These are phyloP conservation scores for Cheilosia soror DNA, from an alignment of 2,888 invertebrate genomes.

Conservation along the genomic window DNA sequence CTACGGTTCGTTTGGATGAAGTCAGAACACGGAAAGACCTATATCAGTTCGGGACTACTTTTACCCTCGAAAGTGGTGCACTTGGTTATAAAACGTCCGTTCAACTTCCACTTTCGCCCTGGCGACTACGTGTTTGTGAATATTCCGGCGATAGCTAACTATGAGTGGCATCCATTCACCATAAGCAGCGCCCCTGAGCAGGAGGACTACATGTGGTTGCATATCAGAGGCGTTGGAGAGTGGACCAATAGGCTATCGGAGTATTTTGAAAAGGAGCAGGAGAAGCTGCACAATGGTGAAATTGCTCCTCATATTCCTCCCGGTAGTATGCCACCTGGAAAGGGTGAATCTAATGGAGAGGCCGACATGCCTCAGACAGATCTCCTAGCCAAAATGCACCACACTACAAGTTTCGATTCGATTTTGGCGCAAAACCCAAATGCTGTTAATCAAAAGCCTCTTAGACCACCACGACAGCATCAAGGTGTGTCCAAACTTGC, in stretches of 20 bases:
- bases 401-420: slow-evolving; percentile 77
- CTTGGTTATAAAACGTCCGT: slow-evolving; percentile 93
- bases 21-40: slow-evolving; percentile 92
- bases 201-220: slow-evolving; percentile 96
- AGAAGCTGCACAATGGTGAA: slow-evolving; percentile 88
- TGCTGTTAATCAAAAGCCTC: slow-evolving; percentile 76
- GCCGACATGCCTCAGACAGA: slow-evolving; percentile 81
- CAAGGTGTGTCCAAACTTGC: slow-evolving; percentile 77
- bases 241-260: slow-evolving; percentile 95
- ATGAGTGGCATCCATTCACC: slow-evolving; percentile 99
- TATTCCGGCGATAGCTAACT: slow-evolving; percentile 94
- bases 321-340: slow-evolving; percentile 75
- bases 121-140: slow-evolving; percentile 98
- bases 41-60: slow-evolving; percentile 93
- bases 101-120: slow-evolving; percentile 94
- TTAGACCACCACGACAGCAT: slow-evolving; percentile 79
- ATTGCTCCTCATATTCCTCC: slow-evolving; percentile 84
- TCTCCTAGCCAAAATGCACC: slow-evolving; percentile 79
- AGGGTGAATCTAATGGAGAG: slow-evolving; percentile 45
- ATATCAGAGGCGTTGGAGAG: slow-evolving; percentile 96
- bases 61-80: slow-evolving; percentile 96
- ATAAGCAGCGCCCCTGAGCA: slow-evolving; percentile 98
- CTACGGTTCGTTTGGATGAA: slow-evolving; percentile 87
- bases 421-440: slow-evolving; percentile 47
- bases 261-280: slow-evolving; percentile 93